phyloP scores from a whole-genome alignment of 2,888 invertebrate species.

The Melieria omissa region DNA sequence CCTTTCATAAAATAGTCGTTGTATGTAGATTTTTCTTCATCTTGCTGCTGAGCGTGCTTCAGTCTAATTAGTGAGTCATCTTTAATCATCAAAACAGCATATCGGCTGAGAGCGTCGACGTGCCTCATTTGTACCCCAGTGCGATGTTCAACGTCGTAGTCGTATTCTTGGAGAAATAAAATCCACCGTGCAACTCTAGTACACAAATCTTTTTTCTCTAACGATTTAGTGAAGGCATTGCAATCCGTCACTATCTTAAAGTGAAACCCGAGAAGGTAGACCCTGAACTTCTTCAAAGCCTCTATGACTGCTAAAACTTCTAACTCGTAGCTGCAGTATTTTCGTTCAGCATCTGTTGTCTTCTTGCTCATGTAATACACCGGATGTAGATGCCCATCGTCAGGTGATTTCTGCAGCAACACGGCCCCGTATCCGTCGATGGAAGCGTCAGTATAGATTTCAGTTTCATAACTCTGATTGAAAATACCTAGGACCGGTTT shows the following conservation, averaged over 20 bases:
- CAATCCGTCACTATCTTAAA: slow-evolving; percentile 39
- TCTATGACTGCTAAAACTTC: slow-evolving; percentile 46
- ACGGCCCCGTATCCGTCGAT: slow-evolving; percentile 43
- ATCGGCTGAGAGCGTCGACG: slow-evolving; percentile 36
- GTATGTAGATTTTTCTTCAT: slow-evolving; percentile 17
- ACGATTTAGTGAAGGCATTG: slow-evolving; percentile 38
- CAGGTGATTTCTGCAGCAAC: slow-evolving; percentile 32
- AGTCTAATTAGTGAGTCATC: slow-evolving; percentile 8
- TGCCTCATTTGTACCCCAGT: slow-evolving; percentile 38
- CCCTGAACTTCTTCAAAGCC: slow-evolving; percentile 46
- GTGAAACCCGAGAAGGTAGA: slow-evolving; percentile 43
- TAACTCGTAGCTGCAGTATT: slow-evolving; percentile 45
- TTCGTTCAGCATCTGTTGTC: slow-evolving; percentile 33
- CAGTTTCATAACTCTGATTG: slow-evolving; percentile 35
- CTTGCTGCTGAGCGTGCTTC: background rate
- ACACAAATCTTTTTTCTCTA: slow-evolving; percentile 37
- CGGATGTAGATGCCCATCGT: slow-evolving; percentile 36
- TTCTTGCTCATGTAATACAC: slow-evolving; percentile 43
- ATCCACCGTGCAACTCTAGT: slow-evolving; percentile 45
- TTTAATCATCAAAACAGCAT: background rate
- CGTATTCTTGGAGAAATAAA: slow-evolving; percentile 42
- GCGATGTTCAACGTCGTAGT: slow-evolving; percentile 45
- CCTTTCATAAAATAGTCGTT: slow-evolving; percentile 24
- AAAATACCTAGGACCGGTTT: slow-evolving; percentile 41
- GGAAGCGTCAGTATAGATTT: slow-evolving; percentile 38